These are phyloP conservation scores for Solenodon paradoxus DNA, from an alignment of 2,113 vertebrate species.

Conservation along the genomic window DNA sequence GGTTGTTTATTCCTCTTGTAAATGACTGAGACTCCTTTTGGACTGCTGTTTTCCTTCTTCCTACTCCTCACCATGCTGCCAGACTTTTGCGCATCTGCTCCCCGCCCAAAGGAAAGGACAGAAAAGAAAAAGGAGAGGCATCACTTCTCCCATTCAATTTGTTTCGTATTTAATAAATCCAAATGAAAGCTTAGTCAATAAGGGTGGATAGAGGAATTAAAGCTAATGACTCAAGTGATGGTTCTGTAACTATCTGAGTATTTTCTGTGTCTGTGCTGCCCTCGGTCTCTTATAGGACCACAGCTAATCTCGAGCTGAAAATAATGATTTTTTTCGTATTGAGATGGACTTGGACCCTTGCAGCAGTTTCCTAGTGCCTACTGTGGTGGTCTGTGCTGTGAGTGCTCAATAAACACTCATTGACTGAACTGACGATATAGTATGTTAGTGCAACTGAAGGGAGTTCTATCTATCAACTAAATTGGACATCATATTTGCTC, in stretches of 20 bases:
- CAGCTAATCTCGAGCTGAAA: conserved; percentile 23
- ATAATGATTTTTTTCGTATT: not conserved
- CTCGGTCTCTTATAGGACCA: not conserved
- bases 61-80: not conserved
- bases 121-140: not conserved
- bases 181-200: not conserved
- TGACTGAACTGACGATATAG: conserved; percentile 46
- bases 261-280: not conserved
- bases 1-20: not conserved
- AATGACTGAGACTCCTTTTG: not conserved
- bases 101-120: not conserved
- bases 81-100: not conserved
- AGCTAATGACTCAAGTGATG: conserved; percentile 5
- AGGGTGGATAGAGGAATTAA: not conserved
- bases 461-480: conserved; percentile 60
- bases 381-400: not conserved
- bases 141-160: not conserved
- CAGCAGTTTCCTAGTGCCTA: not conserved
- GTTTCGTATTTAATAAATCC: not conserved
- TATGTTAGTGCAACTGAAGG: conserved; percentile 45
- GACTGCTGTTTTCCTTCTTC: not conserved
- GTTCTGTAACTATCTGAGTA: conserved; percentile 17
- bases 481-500: conserved; percentile 61
- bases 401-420: conserved; percentile 51
- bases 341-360: not conserved